Percentiles rank a stretch among this genome's conserved stretches.
phyloP scores from a whole-genome alignment of 2,113 vertebrate genomes.

The Camelus dromedarius region DNA sequence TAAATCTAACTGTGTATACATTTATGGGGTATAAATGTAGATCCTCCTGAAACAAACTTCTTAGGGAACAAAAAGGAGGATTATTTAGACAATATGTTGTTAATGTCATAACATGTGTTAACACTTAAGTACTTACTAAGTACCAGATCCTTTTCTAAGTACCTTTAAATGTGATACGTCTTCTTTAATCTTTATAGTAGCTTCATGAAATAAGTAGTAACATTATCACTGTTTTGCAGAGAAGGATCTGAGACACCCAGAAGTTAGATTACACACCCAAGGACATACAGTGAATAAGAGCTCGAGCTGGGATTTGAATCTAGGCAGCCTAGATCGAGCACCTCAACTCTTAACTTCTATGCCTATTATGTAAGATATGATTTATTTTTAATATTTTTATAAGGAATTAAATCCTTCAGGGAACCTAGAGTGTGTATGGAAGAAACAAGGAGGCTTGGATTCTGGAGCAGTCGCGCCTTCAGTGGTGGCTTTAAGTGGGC shows the following conservation, averaged over 20 bases:
- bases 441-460: neutral
- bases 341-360: neutral
- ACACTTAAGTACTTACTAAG: neutral
- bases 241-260: neutral
- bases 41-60: neutral
- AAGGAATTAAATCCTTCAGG: neutral
- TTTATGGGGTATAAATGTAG: neutral
- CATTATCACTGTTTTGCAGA: neutral
- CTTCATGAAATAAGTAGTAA: neutral
- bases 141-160: neutral
- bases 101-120: neutral
- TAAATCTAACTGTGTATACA: neutral
- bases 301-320: neutral
- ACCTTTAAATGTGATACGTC: neutral
- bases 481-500: neutral
- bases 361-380: neutral
- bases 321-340: neutral
- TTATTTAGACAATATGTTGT: neutral
- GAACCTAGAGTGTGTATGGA: neutral
- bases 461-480: neutral
- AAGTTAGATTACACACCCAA: neutral
- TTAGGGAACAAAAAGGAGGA: neutral
- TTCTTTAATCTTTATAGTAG: neutral
- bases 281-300: neutral
- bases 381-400: slow-evolving; percentile 10